Evolutionary conservation across 2,113 vertebrate genomes (phyloP).

Genomic region (Colistium nudipinnis): DNA sequence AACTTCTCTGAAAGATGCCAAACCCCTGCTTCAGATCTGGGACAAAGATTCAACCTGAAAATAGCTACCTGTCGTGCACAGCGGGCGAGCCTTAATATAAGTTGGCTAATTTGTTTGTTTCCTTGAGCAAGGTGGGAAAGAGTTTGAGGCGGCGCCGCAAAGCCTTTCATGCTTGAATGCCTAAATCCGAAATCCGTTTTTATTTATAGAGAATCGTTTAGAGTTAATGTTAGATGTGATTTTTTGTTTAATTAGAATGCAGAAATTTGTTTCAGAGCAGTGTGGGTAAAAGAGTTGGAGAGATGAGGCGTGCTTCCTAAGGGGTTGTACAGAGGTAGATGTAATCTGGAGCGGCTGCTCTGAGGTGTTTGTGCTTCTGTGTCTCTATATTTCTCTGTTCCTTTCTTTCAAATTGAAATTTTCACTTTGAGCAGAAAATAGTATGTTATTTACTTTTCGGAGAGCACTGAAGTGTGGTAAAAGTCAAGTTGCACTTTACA

Average conservation of each 20-base stretch:
- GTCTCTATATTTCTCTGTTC: background rate
- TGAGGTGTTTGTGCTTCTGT: background rate
- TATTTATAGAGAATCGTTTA: slow-evolving; percentile 69
- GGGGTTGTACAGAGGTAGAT: background rate
- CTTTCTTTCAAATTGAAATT: background rate
- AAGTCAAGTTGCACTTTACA: too few relatives aligned
- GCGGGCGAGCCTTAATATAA: slow-evolving; percentile 53
- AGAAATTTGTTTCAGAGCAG: slow-evolving; percentile 31
- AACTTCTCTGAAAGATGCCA: slow-evolving; percentile 29
- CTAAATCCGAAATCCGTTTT: slow-evolving; percentile 64
- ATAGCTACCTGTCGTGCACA: slow-evolving; percentile 58
- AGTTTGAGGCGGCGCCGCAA: slow-evolving; percentile 41
- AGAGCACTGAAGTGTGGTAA: too few relatives aligned
- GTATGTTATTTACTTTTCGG: too few relatives aligned
- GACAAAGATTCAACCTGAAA: slow-evolving; percentile 56
- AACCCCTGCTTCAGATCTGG: slow-evolving; percentile 35
- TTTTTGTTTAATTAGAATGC: slow-evolving; percentile 54
- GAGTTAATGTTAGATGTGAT: slow-evolving; percentile 58
- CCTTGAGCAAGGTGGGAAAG: slow-evolving; percentile 49
- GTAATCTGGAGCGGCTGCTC: background rate
- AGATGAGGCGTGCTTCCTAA: background rate
- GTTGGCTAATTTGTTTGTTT: slow-evolving; percentile 65
- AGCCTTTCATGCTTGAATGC: slow-evolving; percentile 55
- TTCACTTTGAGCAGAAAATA: background rate
- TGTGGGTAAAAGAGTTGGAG: background rate